These are phyloP conservation scores for Dorcus hopei DNA, from an alignment of 2,888 invertebrate species.

Conservation along the genomic window DNA sequence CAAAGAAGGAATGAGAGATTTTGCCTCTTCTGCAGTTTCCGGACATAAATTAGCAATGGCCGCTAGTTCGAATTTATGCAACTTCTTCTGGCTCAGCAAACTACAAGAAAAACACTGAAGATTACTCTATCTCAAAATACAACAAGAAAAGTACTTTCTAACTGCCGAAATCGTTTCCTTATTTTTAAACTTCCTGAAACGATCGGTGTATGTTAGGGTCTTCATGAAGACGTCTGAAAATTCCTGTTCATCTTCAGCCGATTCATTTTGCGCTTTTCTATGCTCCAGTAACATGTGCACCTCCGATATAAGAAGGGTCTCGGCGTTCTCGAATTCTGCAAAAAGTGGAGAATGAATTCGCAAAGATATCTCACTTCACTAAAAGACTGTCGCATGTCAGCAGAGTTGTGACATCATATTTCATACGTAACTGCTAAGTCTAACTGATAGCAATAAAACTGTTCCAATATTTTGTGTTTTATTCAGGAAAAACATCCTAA, in stretches of 20 bases:
- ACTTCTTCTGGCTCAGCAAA: constrained; percentile 86
- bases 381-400: too few relatives aligned
- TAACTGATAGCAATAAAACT: too few relatives aligned
- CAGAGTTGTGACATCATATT: too few relatives aligned
- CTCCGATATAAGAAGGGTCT: constrained; percentile 93
- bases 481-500: too few relatives aligned
- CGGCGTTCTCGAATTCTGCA: constrained; percentile 96
- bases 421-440: too few relatives aligned
- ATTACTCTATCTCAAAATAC: not conserved
- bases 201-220: constrained; percentile 91
- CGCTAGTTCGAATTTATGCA: constrained; percentile 98
- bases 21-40: constrained; percentile 97
- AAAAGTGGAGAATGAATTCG: constrained; percentile 22
- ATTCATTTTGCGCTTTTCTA: constrained; percentile 95
- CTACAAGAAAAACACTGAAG: constrained; percentile 51
- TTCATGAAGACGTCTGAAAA: constrained; percentile 98
- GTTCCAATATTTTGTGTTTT: too few relatives aligned
- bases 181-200: constrained; percentile 97
- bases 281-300: constrained; percentile 96
- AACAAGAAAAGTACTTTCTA: constrained; percentile 65
- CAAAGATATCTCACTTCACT: too few relatives aligned
- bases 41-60: constrained; percentile 98
- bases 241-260: constrained; percentile 97
- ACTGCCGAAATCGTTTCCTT: constrained; percentile 97
- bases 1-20: constrained; percentile 92